Base-by-base conservation (phyloP, 2,888 invertebrate genomes). In the Aphidoletes aphidimyza region DNA sequence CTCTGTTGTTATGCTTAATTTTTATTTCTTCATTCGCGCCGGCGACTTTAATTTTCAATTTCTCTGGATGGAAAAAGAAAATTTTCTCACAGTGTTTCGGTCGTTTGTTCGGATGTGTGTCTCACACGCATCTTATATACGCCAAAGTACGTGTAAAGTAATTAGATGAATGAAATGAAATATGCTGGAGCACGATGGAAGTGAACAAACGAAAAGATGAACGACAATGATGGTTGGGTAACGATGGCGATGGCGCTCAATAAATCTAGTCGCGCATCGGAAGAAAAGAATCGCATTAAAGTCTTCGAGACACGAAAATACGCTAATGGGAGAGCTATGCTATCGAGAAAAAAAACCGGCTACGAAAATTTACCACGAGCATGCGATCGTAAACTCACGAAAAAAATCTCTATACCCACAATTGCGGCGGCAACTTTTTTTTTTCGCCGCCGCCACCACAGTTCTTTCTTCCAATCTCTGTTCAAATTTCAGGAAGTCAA, bases 1-100 rank as follows among this genome's bases (percentile, higher is more conserved):
- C 22, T 6, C 17, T 47, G 6, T 8, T 47, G 19, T 14, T n/a
- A 69, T 69, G 69, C 30, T 69, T 69, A 69, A 69, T 69, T 69
- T 69, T 69, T 69, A 69, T 69, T 69, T 69, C 34, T 69, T 69
- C 69, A 69, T 69, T 69, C 69, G 69, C 69, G 69, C 69, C 69
- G 69, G 69, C 69, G 69, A 69, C 69, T 69, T 69, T 69, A 69
- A 69, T 69, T 69, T 69, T 69, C 69, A 69, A 69, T 69, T 69
- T 69, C 69, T 69, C 69, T 69, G 30, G 69, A 69, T 69, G 69
- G 54, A 69, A 69, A 69, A 26, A 69, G 30, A 30, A 69, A 69
- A 69, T 69, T 69, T 69, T 69, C 69, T 69, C 69, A 69, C 69
- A 69, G 30, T 69, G 34, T 26, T 1, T 2, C 5, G 5, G 54